phyloP scores from a whole-genome alignment of 2,797 vertebrate species.

The Columba guinea region DNA sequence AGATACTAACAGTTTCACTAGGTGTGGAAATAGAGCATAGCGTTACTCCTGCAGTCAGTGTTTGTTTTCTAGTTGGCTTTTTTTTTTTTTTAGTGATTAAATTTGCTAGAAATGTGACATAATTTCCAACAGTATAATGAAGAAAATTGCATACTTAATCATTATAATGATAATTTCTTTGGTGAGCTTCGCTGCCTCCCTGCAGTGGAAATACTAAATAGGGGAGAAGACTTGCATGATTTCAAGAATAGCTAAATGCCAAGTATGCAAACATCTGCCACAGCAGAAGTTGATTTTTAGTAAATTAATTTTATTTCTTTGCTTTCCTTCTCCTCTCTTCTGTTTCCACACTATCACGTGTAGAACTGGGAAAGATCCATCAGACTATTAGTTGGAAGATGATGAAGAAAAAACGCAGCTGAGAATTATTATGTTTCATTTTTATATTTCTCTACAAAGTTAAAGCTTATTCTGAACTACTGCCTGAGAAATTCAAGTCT shows the following conservation, averaged over 20 bases:
- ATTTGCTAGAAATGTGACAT: neutral
- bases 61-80: neutral
- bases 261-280: neutral
- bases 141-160: neutral
- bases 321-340: neutral
- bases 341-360: neutral
- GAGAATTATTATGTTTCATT: neutral
- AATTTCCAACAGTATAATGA: neutral
- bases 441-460: neutral
- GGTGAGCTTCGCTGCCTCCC: neutral
- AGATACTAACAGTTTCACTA: neutral
- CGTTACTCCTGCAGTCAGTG: neutral
- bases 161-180: neutral
- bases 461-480: neutral
- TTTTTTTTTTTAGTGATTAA: neutral
- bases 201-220: conserved; percentile 22
- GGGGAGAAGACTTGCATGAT: neutral
- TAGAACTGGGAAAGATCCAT: neutral
- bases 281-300: neutral
- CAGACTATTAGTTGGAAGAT: neutral
- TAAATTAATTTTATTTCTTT: neutral
- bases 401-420: neutral
- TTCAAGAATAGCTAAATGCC: conserved; percentile 3
- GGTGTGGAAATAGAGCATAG: neutral
- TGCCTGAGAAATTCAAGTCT: neutral